Base-by-base conservation (phyloP, 2,113 vertebrate genomes). In the Melanotaenia duboulayi region DNA sequence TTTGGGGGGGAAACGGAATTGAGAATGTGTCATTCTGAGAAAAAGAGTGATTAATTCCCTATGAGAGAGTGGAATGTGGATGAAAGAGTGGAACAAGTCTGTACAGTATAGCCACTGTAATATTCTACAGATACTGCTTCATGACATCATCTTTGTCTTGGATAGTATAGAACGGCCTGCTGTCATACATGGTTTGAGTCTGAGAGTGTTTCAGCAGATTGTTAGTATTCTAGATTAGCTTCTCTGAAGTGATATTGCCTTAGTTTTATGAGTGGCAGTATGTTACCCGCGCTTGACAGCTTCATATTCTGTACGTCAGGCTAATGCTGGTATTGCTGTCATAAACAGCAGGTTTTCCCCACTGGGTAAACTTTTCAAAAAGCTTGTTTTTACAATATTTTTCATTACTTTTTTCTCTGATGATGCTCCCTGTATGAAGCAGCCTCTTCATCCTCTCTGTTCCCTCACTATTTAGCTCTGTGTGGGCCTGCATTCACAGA, bases 51-150 rank as follows among this genome's bases (percentile, higher is more conserved):
- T 84, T 68, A 70, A 76, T 87, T 75, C 49, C 82, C 65, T 63
- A 10, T 35, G 58, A 73, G 56, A 69, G 59, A 32, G 19, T 75
- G 54, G 76, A 81, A 65, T 72, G 63, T 62, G 22, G 73, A 66
- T 5, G 23, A 32, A 54, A 14, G 11, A 51, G 42, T 32, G 62
- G 66, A 72, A 62, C 52, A 58, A 69, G 67, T 68, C 67, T 65
- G 14, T 89, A 90, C 81, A 92, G 80, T 85, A 28, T 22, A 22
- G 32, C 68, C 78, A 71, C 87, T 90, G 89, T 89, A 51, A 24
- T 2, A 0, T 23, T 35, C 14, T 32, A 46, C 49, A 82, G 58
- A 76, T 74, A 63, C 22, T 11, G 57, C 39, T 58, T 79, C 22
- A 72, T 90, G 84, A 87, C 79, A 83, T 88, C 59, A 80, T 66